These are phyloP conservation scores for Zhengitettix transpicula DNA, from an alignment of 2,888 invertebrate genomes.

Conservation along the genomic window DNA sequence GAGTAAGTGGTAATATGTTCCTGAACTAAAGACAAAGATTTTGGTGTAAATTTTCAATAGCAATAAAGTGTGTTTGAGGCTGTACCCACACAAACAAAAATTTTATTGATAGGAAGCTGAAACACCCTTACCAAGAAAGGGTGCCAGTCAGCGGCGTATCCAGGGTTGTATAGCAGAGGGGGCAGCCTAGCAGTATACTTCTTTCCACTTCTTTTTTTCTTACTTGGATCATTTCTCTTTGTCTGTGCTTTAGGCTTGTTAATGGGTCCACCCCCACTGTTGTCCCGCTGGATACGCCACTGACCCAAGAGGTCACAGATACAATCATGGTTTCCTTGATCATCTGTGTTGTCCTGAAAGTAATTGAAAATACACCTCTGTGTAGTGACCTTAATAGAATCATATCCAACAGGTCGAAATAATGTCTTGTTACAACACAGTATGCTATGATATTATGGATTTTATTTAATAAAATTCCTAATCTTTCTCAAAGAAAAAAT, in stretches of 20 bases:
- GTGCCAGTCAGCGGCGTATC: constrained; percentile 54
- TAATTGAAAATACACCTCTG: constrained; percentile 25
- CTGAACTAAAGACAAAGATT: no score
- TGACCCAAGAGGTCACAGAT: constrained; percentile 24
- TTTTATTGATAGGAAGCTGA: not conserved
- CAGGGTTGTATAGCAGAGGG: constrained; percentile 44
- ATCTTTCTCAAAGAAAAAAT: no score
- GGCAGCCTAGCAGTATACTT: constrained; percentile 24
- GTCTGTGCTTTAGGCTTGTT: constrained; percentile 12
- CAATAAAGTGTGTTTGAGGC: no score
- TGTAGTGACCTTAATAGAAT: not conserved
- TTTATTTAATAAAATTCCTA: no score
- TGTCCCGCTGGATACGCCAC: constrained; percentile 30
- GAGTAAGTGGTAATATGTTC: no score
- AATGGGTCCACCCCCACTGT: constrained; percentile 3
- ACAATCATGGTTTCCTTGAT: constrained; percentile 13
- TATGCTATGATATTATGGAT: no score
- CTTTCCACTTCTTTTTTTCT: constrained; percentile 9
- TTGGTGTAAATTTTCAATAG: no score
- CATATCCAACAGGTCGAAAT: no score
- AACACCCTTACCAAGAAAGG: constrained; percentile 44
- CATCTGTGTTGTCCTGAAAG: constrained; percentile 24
- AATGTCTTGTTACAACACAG: no score
- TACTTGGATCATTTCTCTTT: constrained; percentile 10
- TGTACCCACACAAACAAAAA: no score